Conservation (phyloP, 2,797 vertebrate genomes). For the Gastrophryne carolinensis region DNA sequence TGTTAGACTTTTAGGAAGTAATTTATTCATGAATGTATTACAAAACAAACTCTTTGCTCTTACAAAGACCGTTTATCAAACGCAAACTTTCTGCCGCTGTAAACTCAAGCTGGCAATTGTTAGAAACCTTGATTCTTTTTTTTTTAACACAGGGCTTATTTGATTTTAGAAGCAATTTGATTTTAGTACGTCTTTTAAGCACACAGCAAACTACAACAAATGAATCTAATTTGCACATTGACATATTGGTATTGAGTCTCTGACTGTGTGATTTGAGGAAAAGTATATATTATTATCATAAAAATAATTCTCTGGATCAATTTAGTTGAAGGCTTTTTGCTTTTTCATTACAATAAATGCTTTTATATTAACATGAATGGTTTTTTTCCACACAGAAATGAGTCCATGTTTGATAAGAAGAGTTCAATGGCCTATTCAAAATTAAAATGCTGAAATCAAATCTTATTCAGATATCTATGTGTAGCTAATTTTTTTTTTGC, state of each 20-base stretch:
- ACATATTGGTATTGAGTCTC: constrained; percentile 37
- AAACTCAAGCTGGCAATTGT: constrained; percentile 33
- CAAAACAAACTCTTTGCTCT: constrained; percentile 25
- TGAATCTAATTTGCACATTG: constrained; percentile 47
- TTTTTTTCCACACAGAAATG: constrained; percentile 1
- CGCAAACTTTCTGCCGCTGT: constrained; percentile 15
- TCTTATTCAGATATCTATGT: constrained; percentile 32
- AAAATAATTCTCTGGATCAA: constrained; percentile 47
- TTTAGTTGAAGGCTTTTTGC: constrained; percentile 25
- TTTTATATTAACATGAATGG: constrained; percentile 36
- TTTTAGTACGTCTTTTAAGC: constrained; percentile 29
- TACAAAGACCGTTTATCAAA: constrained; percentile 29
- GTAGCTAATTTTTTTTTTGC: constrained; percentile 26
- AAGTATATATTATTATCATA: constrained; percentile 49
- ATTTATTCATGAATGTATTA: constrained; percentile 24
- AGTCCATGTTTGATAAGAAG: constrained; percentile 25
- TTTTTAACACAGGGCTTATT: constrained; percentile 4
- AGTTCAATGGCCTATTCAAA: constrained; percentile 28
- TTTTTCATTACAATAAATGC: constrained; percentile 31
- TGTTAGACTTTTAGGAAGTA: too few relatives aligned
- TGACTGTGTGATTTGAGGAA: constrained; percentile 40
- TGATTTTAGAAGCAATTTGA: constrained; percentile 43
- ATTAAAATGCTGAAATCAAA: constrained; percentile 15
- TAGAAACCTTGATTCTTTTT: constrained; percentile 20
- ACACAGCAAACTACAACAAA: constrained; percentile 35